Conservation (phyloP, 1,140 invertebrate species). For the Arion vulgaris region DNA sequence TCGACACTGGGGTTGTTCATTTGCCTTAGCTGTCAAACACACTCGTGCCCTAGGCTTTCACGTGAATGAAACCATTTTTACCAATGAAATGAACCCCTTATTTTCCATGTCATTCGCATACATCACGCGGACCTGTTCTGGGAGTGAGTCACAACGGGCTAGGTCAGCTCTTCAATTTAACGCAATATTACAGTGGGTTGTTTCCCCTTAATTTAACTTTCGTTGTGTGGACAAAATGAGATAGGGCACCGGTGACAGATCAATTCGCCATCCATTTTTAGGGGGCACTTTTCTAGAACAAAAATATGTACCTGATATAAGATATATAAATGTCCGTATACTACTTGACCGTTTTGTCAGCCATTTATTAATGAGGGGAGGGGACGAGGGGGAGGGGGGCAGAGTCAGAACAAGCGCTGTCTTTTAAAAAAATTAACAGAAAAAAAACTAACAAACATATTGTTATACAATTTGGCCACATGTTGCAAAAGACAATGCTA, state of each 20-base stretch:
- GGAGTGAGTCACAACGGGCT: neutral
- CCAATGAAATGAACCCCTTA: neutral
- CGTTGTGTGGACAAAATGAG: neutral
- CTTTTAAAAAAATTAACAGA: too few species aligned
- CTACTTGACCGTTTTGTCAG: too few species aligned
- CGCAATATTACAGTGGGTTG: neutral
- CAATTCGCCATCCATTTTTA: too few species aligned
- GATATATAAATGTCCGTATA: too few species aligned
- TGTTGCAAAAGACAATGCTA: too few species aligned
- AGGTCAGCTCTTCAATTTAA: neutral
- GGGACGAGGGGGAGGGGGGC: too few species aligned
- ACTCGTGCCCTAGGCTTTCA: neutral
- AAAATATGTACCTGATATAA: too few species aligned
- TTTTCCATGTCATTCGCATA: neutral
- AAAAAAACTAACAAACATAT: too few species aligned
- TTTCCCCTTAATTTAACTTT: neutral
- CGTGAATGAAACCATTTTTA: neutral
- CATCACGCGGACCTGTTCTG: neutral
- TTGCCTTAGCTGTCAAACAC: conserved; percentile 30
- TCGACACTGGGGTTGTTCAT: conserved; percentile 1
- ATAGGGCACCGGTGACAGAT: neutral
- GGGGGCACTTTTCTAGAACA: too few species aligned
- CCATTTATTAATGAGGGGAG: too few species aligned
- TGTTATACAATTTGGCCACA: too few species aligned
- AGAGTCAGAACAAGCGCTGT: too few species aligned